Base-by-base conservation (phyloP, 2,888 invertebrate species). In the Melieria crassipennis region DNA sequence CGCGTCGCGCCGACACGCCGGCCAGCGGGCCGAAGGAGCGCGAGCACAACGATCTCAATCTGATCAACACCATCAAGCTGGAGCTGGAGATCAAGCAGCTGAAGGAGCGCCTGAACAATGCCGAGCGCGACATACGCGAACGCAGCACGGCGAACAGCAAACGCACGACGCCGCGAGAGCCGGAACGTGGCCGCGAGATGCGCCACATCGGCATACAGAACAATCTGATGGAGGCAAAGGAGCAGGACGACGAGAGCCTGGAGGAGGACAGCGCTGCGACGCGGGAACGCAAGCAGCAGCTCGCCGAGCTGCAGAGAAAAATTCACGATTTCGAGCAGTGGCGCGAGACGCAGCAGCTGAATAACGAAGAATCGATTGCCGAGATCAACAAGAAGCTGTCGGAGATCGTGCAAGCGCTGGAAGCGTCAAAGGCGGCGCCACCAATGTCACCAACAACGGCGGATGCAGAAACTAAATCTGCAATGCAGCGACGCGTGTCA, bases 41-140 rank as follows among this genome's bases (percentile, higher is more conserved):
- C 42, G 79, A 80, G 9, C 79, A 77, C 57, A 83, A 88, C 50
- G 88, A 88, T 65, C 75, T 80, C 58, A 88, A 87, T 60, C 82
- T 88, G 75, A 88, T 87, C 9, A 91, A 91, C 81, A 91, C 91
- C 3, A 89, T 90, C 57, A 91, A 91, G 82, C 84, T 93, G 71
- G 89, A 91, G 69, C 84, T 89, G 60, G 91, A 91, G 82, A 90
- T 91, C 55, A 91, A 91, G 79, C 89, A 89, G 52, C 80, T 91
- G 7, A 91, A 91, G 78, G 91, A 91, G 76, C 87, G 90, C 42
- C 81, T 91, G 1, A 91, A 91, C 81, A 87, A 87, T 60, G 89
- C 91, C 0, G 91, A 91, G 78, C 88, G 88, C 72, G 86, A 89
- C 7, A 88, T 91, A 67, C 84, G 80, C 67, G 81, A 83, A 16